Base-by-base conservation (phyloP, 2,888 invertebrate species). In the Calliphora vomitoria region DNA sequence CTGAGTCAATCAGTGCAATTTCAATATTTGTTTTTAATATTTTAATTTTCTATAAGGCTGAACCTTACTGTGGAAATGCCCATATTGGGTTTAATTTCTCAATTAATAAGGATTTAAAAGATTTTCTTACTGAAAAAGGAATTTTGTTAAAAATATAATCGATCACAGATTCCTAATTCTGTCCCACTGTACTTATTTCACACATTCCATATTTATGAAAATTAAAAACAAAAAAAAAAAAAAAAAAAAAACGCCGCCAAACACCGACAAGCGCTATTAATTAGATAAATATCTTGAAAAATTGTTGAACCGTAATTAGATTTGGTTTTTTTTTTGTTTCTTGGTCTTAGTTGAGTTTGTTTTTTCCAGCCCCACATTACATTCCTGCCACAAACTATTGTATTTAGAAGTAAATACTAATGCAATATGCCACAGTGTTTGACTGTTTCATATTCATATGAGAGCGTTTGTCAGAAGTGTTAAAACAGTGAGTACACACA, bases 251-350 rank as follows among this genome's bases (percentile, higher is more conserved):
- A 18, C 20, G 76, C 82, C 87, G 85, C 87, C 87, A 87, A 82
- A 79, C 85, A 82, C 87, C 87, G 89, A 88, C 88, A 88, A 90
- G 89, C 89, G 90, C 93, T 93, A 93, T 93, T 93, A 93, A 93
- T 91, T 92, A 92, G 93, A 93, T 93, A 93, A 93, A 90, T 92
- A 93, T 93, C 93, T 93, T 93, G 93, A 93, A 93, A 92, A 93
- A 93, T 93, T 93, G 93, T 93, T 93, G 91, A 92, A 93, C 93
- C 93, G 93, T 93, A 93, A 93, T 93, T 93, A 93, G 93, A 93
- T 93, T 93, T 92, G 90, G 92, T 91, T 92, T 86, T 80, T 82
- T 25, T 25, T 25, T n/a, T n/a, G n/a, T n/a, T 80, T 74, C 74
- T 69, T 64, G 41, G 38, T 18, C 83, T 80, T 80, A 60, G 69